Evolutionary conservation across 2,113 vertebrate genomes (phyloP).

Genomic region (Ciconia stormi): DNA sequence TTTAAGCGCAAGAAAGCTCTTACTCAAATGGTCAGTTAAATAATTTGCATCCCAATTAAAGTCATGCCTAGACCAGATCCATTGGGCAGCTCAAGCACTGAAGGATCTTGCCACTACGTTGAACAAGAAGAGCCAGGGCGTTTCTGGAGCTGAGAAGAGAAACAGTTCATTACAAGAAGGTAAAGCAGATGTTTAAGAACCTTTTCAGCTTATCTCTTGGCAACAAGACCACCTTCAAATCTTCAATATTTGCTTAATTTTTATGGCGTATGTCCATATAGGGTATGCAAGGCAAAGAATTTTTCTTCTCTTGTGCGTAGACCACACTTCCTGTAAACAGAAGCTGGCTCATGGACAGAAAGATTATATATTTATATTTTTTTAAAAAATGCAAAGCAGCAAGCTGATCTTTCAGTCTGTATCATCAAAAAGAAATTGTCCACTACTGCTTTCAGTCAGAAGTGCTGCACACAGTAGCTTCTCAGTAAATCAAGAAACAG

Average conservation of each 20-base stretch:
- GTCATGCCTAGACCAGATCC: background rate
- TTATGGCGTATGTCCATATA: background rate
- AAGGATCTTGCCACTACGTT: background rate
- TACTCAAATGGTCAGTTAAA: background rate
- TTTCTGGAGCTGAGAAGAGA: background rate
- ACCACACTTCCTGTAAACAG: background rate
- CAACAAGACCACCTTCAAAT: background rate
- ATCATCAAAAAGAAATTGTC: background rate
- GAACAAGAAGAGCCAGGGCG: background rate
- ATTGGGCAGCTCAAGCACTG: background rate
- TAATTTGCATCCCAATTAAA: background rate
- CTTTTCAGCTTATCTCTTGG: background rate
- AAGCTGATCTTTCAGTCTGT: background rate
- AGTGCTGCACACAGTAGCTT: background rate
- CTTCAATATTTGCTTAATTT: background rate
- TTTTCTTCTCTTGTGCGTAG: background rate
- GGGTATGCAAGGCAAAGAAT: background rate
- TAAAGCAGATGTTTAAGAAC: background rate
- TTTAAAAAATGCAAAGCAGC: background rate
- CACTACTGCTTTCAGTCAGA: background rate
- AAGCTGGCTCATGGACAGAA: background rate
- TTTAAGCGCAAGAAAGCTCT: background rate
- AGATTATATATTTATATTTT: background rate
- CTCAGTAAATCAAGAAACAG: background rate
- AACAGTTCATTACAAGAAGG: background rate